Base-by-base conservation (phyloP, 2,888 invertebrate species). In the Pasiphila rectangulata region DNA sequence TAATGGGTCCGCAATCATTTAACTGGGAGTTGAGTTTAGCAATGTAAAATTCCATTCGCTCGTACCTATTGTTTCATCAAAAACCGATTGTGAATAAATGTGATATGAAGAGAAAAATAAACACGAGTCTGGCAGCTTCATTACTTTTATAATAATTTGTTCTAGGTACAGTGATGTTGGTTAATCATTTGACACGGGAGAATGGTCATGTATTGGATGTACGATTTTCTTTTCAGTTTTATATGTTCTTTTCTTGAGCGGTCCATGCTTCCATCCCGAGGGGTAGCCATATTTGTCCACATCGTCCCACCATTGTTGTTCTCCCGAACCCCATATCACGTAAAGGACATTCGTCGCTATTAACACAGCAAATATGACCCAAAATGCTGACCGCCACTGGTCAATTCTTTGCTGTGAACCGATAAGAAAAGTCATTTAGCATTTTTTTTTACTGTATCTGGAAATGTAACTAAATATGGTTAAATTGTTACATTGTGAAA, bases 321-420 rank as follows among this genome's bases (percentile, higher is more conserved):
- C 93, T 0, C 94, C 95, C 10, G 94, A 93, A 1, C 93, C 95
- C 83, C 92, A 94, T 5, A 94, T 61, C 0, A 93, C 59, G 75
- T 93, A 96, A 0, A 94, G 69, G 0, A 92, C 29, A 69, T 94
- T 94, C 0, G 95, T 93, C 0, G 90, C 69, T 7, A 91, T 65
- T 52, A 95, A 90, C 0, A 95, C 91, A 0, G 68, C 90, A 24
- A 94, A 91, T 21, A 94, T 92, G 24, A 94, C 91, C 94, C 95
- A 95, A 69, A 96, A 95, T 2, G 95, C 95, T 1, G 88, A 70
- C 19, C 93, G 90, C 96, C 96, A 96, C 76, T 95, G 92, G 0
- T 69, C 65, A 1, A 93, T 63, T 1, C 90, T 88, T 74, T 92
- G 90, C 92, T 92, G 71, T 23, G 88, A 85, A 56, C 43, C 50